phyloP scores from a whole-genome alignment of 37 sponge, comb jelly and placozoan species.

The Lycopodina hypogea region DNA sequence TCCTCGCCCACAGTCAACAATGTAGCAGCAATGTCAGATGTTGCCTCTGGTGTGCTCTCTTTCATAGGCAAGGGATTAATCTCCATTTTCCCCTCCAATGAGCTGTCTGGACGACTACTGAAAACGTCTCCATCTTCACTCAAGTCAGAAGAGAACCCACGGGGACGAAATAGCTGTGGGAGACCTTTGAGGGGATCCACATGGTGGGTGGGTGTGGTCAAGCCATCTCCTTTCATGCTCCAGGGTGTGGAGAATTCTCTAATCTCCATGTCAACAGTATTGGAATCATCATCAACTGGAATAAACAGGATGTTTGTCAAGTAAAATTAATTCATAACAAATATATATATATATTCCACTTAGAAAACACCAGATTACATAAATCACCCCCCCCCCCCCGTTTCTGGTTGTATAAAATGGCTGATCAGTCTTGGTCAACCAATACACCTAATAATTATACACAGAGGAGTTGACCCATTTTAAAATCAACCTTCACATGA shows the following conservation, averaged over 20 bases:
- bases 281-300: background rate
- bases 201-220: background rate
- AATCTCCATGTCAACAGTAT: background rate
- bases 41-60: background rate
- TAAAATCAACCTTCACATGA: too few relatives aligned
- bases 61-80: background rate
- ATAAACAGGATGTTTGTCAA: background rate
- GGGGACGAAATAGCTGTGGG: constrained; percentile 23
- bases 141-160: constrained; percentile 23
- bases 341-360: too few relatives aligned
- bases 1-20: too few relatives aligned
- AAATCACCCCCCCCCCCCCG: too few relatives aligned
- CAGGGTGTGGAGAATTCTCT: background rate
- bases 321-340: too few relatives aligned
- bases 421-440: too few relatives aligned
- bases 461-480: too few relatives aligned
- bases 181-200: constrained; percentile 26
- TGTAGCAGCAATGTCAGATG: too few relatives aligned
- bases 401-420: too few relatives aligned
- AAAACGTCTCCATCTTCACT: constrained; percentile 30
- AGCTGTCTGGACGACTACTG: constrained; percentile 19
- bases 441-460: too few relatives aligned
- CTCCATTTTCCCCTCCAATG: constrained; percentile 3
- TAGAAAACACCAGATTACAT: too few relatives aligned
- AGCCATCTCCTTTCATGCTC: background rate